A percentile compares a stretch with the other conserved stretches of the same genome.
Conservation (phyloP, 2,888 invertebrate genomes). For the Rugalucina vietnamica region DNA sequence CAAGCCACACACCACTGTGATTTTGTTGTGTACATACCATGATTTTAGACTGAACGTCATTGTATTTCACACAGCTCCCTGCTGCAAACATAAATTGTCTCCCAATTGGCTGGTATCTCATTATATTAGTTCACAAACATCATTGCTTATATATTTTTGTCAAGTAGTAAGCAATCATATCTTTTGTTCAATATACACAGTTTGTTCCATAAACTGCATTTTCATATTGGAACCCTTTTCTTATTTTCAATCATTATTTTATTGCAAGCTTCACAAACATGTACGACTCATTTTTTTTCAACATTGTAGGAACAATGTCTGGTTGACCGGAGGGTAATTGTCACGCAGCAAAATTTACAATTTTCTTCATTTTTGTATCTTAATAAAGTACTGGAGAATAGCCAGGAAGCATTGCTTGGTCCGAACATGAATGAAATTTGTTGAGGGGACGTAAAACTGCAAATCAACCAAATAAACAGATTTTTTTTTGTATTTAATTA, state of each 20-base stretch:
- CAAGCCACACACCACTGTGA: no score
- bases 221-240: not conserved
- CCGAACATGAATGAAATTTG: no score
- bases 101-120: not conserved
- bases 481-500: no score
- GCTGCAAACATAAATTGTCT: not conserved
- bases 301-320: constrained; percentile 1
- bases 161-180: no score
- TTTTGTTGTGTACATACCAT: no score
- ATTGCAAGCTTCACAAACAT: not conserved
- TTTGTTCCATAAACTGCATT: not conserved
- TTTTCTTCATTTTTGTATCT: no score
- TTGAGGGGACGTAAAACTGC: no score
- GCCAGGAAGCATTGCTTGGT: no score
- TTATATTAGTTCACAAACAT: no score
- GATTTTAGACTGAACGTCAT: not conserved
- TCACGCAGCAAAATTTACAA: not conserved
- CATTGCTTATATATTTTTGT: no score
- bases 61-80: not conserved
- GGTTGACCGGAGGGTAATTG: not conserved
- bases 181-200: not conserved
- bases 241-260: not conserved
- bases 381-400: no score
- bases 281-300: not conserved
- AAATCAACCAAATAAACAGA: no score